Evolutionary conservation across 2,113 vertebrate genomes (phyloP).

Genomic region (Smithornis capensis): DNA sequence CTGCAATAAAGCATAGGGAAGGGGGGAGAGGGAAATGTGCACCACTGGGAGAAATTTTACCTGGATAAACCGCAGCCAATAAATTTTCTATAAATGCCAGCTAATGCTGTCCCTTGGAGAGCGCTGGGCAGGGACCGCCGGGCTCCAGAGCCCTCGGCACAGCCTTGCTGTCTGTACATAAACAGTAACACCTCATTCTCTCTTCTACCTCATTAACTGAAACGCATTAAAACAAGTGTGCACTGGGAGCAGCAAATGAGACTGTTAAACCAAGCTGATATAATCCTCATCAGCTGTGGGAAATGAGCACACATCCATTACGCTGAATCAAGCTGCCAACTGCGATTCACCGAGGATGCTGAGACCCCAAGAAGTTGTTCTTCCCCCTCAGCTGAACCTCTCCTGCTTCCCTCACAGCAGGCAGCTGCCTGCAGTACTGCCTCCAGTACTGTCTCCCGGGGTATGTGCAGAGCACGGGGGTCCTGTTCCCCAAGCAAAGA

Average conservation of each 20-base stretch:
- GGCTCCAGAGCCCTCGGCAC: constrained; percentile 31
- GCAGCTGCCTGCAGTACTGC: not conserved
- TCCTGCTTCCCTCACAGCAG: not conserved
- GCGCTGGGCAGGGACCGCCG: constrained; percentile 7
- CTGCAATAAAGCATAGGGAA: not conserved
- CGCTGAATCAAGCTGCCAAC: constrained; percentile 12
- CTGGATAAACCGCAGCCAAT: constrained; percentile 37
- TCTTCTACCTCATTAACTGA: constrained; percentile 81
- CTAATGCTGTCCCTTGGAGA: constrained; percentile 50
- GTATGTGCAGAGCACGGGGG: not conserved
- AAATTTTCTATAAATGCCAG: constrained; percentile 36
- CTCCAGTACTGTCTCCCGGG: not conserved
- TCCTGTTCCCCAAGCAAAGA: accelerated
- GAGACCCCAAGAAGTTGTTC: constrained; percentile 5
- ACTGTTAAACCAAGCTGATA: constrained; percentile 79
- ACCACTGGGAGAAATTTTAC: not conserved
- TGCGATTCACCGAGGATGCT: not conserved
- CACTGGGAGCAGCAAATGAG: constrained; percentile 79
- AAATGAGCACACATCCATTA: constrained; percentile 70
- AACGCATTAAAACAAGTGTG: constrained; percentile 81
- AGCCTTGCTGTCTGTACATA: constrained; percentile 63
- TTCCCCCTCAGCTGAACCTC: not conserved
- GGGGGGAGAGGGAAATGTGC: not conserved
- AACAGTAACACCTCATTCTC: constrained; percentile 77
- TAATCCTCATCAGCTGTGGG: constrained; percentile 79